Base-by-base conservation (phyloP, 1,140 invertebrate genomes). In the Papilio helenus region DNA sequence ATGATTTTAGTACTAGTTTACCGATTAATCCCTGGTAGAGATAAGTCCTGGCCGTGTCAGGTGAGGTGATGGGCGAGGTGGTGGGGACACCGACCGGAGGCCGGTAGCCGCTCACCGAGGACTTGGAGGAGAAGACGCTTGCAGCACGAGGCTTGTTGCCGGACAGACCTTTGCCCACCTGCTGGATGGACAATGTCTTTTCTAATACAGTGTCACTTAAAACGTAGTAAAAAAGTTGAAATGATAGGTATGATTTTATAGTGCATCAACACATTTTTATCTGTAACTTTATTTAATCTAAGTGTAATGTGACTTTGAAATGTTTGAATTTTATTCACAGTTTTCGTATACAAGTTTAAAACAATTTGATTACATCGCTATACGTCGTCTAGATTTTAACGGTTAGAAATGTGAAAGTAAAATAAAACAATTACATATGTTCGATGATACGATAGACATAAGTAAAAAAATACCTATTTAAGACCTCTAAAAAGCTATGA, bases 91-190 rank as follows among this genome's bases (percentile, higher is more conserved):
- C 98, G 10, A 97, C 98, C 79, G 98, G 97, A 88, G 99, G 99
- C 4, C 98, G 96, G 86, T 98, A 98, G 18, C 97, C 97, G 86
- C 97, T 98, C 29, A 99, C 90, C 1, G 98, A 98, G 42, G 98
- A 98, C 94, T 99, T 99, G 80, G 97, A 98, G 4, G 98, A 99
- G 97, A 98, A 99, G 68, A 98, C 96, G 88, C 98, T 98, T 0
- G 97, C 96, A n/a, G 97, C 97, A 42, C 97, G 95, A 79, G 96
- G 96, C 87, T 98, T 98, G n/a, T 96, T 84, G 20, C 83, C 73
- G 20, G 79, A 29, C 71, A 81, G 79, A 76, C 82, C 78, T 51
- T 81, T 79, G 82, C 72, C 80, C 61, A 68, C 71, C 77, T 26
- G 39, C 74, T 77, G 74, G 8, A 14, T 14, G 23, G 12, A 3